A percentile compares a stretch with the other conserved stretches of the same genome.
Evolutionary conservation across 35 echinoderm and acorn worm genomes (phyloP).

Genomic region (Chiridota heheva): DNA sequence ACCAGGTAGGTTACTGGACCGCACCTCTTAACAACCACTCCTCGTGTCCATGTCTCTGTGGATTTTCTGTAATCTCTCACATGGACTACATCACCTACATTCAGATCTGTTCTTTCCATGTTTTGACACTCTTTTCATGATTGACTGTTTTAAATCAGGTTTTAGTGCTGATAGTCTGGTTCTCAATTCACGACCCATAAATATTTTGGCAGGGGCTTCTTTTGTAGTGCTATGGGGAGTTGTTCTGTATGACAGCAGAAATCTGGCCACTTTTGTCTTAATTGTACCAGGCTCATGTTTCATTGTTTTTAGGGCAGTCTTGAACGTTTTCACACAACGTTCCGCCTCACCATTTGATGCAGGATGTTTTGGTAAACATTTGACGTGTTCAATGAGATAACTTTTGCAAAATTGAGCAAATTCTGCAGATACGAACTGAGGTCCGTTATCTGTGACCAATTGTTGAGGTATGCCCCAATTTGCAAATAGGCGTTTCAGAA

Average conservation of each 20-base stretch:
- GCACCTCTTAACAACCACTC: not conserved
- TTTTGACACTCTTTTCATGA: constrained; percentile 1
- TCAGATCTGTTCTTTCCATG: not conserved
- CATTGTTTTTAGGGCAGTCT: constrained; percentile 25
- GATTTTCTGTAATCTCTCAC: constrained; percentile 27
- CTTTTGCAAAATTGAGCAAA: constrained; percentile 49
- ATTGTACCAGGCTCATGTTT: constrained; percentile 1
- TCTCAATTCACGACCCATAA: constrained; percentile 3
- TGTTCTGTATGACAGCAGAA: constrained; percentile 10
- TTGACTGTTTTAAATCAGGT: constrained; percentile 1
- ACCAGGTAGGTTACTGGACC: constrained; percentile 20
- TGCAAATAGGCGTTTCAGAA: no score
- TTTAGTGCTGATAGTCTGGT: not conserved
- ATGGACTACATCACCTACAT: constrained; percentile 30
- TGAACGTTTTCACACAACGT: constrained; percentile 58
- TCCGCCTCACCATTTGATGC: constrained; percentile 38
- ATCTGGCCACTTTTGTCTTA: constrained; percentile 2
- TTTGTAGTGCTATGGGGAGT: constrained; percentile 20
- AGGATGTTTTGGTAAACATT: constrained; percentile 44
- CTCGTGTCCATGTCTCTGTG: constrained; percentile 10
- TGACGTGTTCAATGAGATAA: constrained; percentile 48
- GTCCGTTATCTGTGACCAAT: no score
- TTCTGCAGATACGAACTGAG: constrained; percentile 33
- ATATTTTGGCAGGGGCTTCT: constrained; percentile 14
- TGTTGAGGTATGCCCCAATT: no score